A percentile compares a stretch with the other conserved stretches of the same genome.
Conservation (phyloP, 1,140 invertebrate species). For the Sarcophaga bullata region DNA sequence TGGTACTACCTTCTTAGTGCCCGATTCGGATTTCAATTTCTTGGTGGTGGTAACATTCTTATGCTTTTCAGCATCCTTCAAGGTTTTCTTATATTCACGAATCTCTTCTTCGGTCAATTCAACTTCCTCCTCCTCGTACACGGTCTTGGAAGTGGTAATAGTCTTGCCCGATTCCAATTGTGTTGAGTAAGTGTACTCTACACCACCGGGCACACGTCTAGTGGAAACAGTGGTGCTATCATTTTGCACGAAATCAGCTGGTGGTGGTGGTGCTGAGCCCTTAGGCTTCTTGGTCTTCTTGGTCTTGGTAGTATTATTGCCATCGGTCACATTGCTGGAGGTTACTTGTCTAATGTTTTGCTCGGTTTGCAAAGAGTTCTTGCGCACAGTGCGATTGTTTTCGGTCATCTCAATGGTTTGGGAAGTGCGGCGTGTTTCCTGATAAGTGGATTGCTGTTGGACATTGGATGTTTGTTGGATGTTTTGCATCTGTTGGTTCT, state of each 20-base stretch:
- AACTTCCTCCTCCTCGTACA: slow-evolving; percentile 62
- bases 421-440: slow-evolving; percentile 55
- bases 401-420: slow-evolving; percentile 62
- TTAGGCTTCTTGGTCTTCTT: slow-evolving; percentile 62
- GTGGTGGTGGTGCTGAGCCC: slow-evolving; percentile 60
- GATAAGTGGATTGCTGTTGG: slow-evolving; percentile 55
- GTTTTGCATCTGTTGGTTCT: slow-evolving; percentile 47
- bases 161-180: slow-evolving; percentile 62
- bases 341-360: slow-evolving; percentile 57
- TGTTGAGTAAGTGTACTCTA: slow-evolving; percentile 62
- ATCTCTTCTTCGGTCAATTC: slow-evolving; percentile 64
- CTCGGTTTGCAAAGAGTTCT: slow-evolving; percentile 60
- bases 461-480: slow-evolving; percentile 47
- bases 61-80: slow-evolving; percentile 64
- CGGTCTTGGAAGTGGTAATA: slow-evolving; percentile 63
- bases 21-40: slow-evolving; percentile 62
- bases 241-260: slow-evolving; percentile 61
- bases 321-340: slow-evolving; percentile 46
- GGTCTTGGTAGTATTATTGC: slow-evolving; percentile 48
- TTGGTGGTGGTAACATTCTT: slow-evolving; percentile 63
- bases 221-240: slow-evolving; percentile 61
- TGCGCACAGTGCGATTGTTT: slow-evolving; percentile 62
- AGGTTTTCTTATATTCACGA: slow-evolving; percentile 59
- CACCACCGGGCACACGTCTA: slow-evolving; percentile 60
- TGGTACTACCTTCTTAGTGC: slow-evolving; percentile 63